Conservation (phyloP, 1,140 invertebrate genomes). For the Coelopa frigida region DNA sequence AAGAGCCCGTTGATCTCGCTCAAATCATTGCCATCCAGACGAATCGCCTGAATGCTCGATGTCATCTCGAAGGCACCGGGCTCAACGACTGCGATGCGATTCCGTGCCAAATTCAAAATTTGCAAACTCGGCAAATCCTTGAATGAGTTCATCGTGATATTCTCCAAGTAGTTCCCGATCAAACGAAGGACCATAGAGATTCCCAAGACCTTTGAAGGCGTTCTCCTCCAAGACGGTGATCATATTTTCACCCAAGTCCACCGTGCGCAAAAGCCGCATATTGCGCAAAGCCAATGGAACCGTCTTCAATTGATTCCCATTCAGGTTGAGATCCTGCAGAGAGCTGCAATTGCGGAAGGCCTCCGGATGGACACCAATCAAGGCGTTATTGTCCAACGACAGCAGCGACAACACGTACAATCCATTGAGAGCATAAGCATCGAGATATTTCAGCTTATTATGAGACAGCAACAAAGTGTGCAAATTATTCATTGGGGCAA, state of each 20-base stretch:
- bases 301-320: conserved; percentile 70
- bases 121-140: conserved; percentile 72
- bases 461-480: conserved; percentile 72
- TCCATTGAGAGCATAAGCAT: conserved; percentile 70
- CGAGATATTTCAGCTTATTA: conserved; percentile 69
- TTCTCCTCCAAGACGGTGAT: conserved; percentile 69
- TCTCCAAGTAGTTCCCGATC: conserved; percentile 81
- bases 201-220: conserved; percentile 71
- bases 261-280: conserved; percentile 65
- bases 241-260: conserved; percentile 79
- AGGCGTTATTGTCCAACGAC: conserved; percentile 70
- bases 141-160: conserved; percentile 74
- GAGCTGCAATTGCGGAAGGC: conserved; percentile 74
- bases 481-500: conserved; percentile 74
- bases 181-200: conserved; percentile 73
- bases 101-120: conserved; percentile 82
- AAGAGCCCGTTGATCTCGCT: conserved; percentile 80
- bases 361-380: conserved; percentile 67
- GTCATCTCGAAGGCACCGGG: conserved; percentile 75
- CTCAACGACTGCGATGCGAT: conserved; percentile 72
- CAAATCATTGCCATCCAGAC: conserved; percentile 77
- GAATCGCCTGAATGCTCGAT: conserved; percentile 71
- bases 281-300: conserved; percentile 70
- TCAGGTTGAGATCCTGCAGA: conserved; percentile 79
- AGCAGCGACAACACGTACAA: conserved; percentile 69